These are phyloP conservation scores for Camelus bactrianus DNA, from an alignment of 2,113 vertebrate genomes.

Conservation along the genomic window DNA sequence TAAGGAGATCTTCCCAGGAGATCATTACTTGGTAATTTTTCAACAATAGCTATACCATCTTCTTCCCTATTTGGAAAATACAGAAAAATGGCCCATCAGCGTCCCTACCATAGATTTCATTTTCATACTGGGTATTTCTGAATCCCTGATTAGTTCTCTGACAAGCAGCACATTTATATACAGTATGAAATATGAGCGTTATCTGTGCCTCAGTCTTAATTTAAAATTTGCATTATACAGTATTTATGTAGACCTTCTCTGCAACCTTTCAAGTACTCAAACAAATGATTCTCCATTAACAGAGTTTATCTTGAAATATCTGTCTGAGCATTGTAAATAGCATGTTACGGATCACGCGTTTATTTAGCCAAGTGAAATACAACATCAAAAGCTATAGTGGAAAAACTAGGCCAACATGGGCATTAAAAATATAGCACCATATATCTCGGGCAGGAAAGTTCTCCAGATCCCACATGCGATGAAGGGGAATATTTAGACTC, in stretches of 20 bases:
- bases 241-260: conserved; percentile 71
- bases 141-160: conserved; percentile 84
- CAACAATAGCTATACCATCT: conserved; percentile 87
- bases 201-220: conserved; percentile 78
- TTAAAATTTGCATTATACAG: conserved; percentile 78
- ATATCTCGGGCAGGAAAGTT: neutral
- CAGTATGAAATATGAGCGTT: conserved; percentile 81
- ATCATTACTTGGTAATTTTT: conserved; percentile 89
- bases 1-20: conserved; percentile 89
- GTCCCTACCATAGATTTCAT: conserved; percentile 83
- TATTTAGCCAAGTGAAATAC: conserved; percentile 77
- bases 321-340: conserved; percentile 51
- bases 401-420: conserved; percentile 67
- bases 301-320: conserved; percentile 80
- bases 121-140: conserved; percentile 83
- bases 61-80: conserved; percentile 85
- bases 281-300: conserved; percentile 75
- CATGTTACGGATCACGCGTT: conserved; percentile 63
- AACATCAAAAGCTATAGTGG: conserved; percentile 66
- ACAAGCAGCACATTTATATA: conserved; percentile 81
- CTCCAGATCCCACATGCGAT: conserved; percentile 72
- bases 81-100: conserved; percentile 86
- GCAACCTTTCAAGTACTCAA: conserved; percentile 79
- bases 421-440: conserved; percentile 65
- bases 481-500: conserved; percentile 84